Conservation (phyloP, 2,888 invertebrate genomes). For the Bombylius major region DNA sequence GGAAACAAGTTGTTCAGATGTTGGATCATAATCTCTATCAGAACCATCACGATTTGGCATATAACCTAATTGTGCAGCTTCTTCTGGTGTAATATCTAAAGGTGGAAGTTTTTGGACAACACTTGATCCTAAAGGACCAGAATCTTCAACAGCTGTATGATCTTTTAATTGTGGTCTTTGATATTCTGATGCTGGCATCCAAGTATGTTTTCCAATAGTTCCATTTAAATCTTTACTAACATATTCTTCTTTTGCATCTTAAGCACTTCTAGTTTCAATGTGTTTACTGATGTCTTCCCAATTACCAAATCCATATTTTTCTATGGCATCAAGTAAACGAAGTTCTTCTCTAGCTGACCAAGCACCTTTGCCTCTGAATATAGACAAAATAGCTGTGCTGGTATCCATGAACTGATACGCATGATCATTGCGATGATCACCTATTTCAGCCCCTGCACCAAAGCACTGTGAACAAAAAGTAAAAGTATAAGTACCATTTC, state of each 20-base stretch:
- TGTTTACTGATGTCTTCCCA: slow-evolving; percentile 90
- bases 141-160: slow-evolving; percentile 59
- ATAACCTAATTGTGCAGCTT: slow-evolving; percentile 80
- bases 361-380: slow-evolving; percentile 64
- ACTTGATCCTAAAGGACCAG: slow-evolving; percentile 62
- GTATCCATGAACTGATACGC: slow-evolving; percentile 75
- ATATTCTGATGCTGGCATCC: slow-evolving; percentile 59
- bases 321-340: slow-evolving; percentile 80
- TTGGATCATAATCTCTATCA: slow-evolving; percentile 87
- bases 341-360: slow-evolving; percentile 91
- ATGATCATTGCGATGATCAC: slow-evolving; percentile 77
- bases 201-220: slow-evolving; percentile 76
- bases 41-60: slow-evolving; percentile 95
- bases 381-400: slow-evolving; percentile 68
- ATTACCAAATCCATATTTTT: slow-evolving; percentile 90
- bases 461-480: slow-evolving; percentile 64
- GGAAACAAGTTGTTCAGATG: slow-evolving; percentile 83
- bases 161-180: slow-evolving; percentile 59
- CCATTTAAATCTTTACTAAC: slow-evolving; percentile 79
- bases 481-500: slow-evolving; percentile 4
- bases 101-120: slow-evolving; percentile 58
- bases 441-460: slow-evolving; percentile 85
- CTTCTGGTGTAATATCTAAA: slow-evolving; percentile 66
- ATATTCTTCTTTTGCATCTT: slow-evolving; percentile 88
- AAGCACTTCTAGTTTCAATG: slow-evolving; percentile 77